These are phyloP conservation scores for Gryon sp. DNA, from an alignment of 1,140 invertebrate genomes.

Conservation along the genomic window DNA sequence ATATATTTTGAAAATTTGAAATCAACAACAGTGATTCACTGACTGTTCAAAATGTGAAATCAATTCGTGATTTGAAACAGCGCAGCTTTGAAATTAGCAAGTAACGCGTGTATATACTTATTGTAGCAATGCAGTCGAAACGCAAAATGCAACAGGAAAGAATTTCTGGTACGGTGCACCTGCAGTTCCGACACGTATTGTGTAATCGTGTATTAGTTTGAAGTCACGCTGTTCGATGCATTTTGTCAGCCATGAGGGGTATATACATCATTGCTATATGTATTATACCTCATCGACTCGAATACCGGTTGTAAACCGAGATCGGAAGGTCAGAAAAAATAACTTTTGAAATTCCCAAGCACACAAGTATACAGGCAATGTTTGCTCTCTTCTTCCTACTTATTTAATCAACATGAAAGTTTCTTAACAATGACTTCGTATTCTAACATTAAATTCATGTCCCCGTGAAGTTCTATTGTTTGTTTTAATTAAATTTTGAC, in stretches of 20 bases:
- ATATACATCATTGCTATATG: slow-evolving; percentile 39
- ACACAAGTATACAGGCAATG: too few relatives aligned
- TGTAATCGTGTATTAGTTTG: slow-evolving; percentile 53
- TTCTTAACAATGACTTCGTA: slow-evolving; percentile 14
- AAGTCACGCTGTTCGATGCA: slow-evolving; percentile 52
- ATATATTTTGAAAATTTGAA: not conserved
- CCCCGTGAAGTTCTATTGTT: slow-evolving; percentile 23
- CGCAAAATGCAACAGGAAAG: slow-evolving; percentile 39
- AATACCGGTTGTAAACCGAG: slow-evolving; percentile 46
- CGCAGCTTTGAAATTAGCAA: slow-evolving; percentile 14
- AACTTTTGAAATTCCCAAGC: slow-evolving; percentile 29
- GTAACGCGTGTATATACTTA: slow-evolving; percentile 22
- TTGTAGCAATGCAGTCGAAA: slow-evolving; percentile 37
- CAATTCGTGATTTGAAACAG: too few relatives aligned
- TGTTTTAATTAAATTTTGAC: slow-evolving; percentile 27
- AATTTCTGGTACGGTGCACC: slow-evolving; percentile 68
- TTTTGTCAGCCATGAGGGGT: slow-evolving; percentile 45
- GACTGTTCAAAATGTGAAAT: too few relatives aligned
- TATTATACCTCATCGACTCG: slow-evolving; percentile 28
- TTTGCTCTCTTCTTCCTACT: not conserved
- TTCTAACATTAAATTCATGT: not conserved
- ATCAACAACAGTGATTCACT: too few relatives aligned
- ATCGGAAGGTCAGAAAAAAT: slow-evolving; percentile 53
- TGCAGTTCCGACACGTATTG: slow-evolving; percentile 53
- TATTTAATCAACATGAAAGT: not conserved